Evolutionary conservation across 1,140 invertebrate species (phyloP).

Genomic region (Pteromalus puparum): DNA sequence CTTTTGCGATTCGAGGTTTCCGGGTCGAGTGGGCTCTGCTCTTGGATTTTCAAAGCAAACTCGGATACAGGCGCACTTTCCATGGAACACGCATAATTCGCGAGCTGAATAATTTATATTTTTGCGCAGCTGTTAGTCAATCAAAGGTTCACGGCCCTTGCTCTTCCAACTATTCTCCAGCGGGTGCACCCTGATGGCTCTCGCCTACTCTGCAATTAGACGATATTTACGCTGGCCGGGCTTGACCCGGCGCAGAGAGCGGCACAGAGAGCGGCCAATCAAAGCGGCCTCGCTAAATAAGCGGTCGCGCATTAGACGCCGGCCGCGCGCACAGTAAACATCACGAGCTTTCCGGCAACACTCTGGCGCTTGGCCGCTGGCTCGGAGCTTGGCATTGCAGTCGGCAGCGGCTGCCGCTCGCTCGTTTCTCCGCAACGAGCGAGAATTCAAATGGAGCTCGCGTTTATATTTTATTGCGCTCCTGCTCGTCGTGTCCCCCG

Average conservation of each 20-base stretch:
- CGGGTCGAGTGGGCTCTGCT: too few relatives aligned
- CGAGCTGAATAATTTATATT: too few relatives aligned
- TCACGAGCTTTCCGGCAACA: neutral
- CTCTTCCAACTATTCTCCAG: too few relatives aligned
- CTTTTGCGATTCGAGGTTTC: too few relatives aligned
- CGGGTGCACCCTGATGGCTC: too few relatives aligned
- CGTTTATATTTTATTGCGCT: too few relatives aligned
- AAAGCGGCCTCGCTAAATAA: neutral
- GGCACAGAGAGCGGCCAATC: neutral
- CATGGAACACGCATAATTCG: too few relatives aligned
- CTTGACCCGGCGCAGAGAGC: neutral
- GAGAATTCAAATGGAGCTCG: neutral
- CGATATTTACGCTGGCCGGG: neutral
- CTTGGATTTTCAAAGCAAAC: too few relatives aligned
- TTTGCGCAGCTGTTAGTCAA: too few relatives aligned
- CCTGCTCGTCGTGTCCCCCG: too few relatives aligned
- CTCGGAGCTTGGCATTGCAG: neutral
- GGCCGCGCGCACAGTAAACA: slow-evolving; percentile 41
- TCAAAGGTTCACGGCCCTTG: too few relatives aligned
- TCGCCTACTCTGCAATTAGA: neutral
- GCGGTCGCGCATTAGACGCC: neutral
- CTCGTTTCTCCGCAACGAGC: neutral
- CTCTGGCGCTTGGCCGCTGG: neutral
- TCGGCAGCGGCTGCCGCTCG: neutral
- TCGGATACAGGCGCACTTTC: too few relatives aligned